Evolutionary conservation across 2,113 vertebrate genomes (phyloP).

Genomic region (Aptenodytes forsteri): DNA sequence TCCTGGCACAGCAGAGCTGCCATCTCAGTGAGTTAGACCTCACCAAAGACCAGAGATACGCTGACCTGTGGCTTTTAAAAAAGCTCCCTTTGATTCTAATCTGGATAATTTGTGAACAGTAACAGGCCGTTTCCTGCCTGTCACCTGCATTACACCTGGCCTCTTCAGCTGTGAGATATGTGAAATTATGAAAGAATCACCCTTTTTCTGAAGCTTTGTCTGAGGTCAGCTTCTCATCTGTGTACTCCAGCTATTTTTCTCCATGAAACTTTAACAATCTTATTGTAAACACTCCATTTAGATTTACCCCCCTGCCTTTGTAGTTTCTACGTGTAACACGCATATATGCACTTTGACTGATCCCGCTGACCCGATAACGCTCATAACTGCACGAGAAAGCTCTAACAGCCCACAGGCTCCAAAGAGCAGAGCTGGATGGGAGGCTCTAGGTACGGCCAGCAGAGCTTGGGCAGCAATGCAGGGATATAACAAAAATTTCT

Average conservation of each 20-base stretch:
- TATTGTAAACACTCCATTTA: neutral
- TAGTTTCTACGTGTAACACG: neutral
- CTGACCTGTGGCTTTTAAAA: neutral
- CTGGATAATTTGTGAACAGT: neutral
- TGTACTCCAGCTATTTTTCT: neutral
- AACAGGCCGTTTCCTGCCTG: neutral
- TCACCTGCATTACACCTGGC: neutral
- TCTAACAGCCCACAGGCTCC: neutral
- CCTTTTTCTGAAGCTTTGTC: neutral
- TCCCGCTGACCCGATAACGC: neutral
- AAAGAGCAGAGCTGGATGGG: neutral
- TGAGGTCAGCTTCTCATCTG: neutral
- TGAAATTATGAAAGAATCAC: neutral
- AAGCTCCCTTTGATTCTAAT: neutral
- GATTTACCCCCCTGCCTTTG: neutral
- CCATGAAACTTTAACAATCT: neutral
- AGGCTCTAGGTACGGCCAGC: neutral
- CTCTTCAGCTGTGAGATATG: neutral
- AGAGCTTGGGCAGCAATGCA: neutral
- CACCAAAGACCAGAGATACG: neutral
- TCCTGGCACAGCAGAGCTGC: neutral
- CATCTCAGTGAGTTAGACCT: neutral
- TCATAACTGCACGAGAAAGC: neutral
- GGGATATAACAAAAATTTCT: neutral
- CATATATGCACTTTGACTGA: rapidly evolving